phyloP scores from a whole-genome alignment of 2,888 invertebrate genomes.

The Spodoptera picta region DNA sequence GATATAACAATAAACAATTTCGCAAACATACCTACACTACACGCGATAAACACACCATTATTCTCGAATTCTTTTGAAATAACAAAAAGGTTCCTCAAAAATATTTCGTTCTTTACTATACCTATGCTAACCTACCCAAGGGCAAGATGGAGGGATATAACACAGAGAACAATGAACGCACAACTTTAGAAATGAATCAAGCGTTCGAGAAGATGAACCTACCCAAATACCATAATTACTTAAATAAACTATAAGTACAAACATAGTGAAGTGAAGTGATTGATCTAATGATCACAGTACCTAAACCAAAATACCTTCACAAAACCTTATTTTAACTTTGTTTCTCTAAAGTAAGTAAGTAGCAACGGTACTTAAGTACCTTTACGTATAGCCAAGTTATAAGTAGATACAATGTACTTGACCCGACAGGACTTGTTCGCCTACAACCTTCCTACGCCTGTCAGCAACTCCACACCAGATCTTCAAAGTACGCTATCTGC shows the following conservation, averaged over 20 bases:
- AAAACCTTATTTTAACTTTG: no score
- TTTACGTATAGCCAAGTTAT: slow-evolving; percentile 20
- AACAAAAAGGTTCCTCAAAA: background rate
- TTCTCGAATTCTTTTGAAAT: background rate
- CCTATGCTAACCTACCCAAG: no score
- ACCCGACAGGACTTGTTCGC: slow-evolving; percentile 53
- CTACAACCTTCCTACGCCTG: slow-evolving; percentile 56
- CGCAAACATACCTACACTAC: slow-evolving; percentile 2
- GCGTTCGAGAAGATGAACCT: no score
- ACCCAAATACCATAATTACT: no score
- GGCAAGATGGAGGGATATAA: no score
- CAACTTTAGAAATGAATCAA: no score
- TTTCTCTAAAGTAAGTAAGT: no score
- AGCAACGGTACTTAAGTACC: slow-evolving; percentile 1
- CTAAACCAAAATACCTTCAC: no score
- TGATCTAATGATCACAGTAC: no score
- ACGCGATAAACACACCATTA: slow-evolving; percentile 4
- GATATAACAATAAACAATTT: slow-evolving; percentile 11
- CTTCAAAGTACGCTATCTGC: slow-evolving; percentile 41
- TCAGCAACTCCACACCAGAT: slow-evolving; percentile 38
- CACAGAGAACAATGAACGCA: no score
- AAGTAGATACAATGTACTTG: slow-evolving; percentile 40
- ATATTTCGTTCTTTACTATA: background rate
- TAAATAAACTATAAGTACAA: no score
- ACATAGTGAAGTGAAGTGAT: no score